These are phyloP conservation scores for Megaceryle alcyon DNA, from an alignment of 2,797 vertebrate genomes.

Conservation along the genomic window DNA sequence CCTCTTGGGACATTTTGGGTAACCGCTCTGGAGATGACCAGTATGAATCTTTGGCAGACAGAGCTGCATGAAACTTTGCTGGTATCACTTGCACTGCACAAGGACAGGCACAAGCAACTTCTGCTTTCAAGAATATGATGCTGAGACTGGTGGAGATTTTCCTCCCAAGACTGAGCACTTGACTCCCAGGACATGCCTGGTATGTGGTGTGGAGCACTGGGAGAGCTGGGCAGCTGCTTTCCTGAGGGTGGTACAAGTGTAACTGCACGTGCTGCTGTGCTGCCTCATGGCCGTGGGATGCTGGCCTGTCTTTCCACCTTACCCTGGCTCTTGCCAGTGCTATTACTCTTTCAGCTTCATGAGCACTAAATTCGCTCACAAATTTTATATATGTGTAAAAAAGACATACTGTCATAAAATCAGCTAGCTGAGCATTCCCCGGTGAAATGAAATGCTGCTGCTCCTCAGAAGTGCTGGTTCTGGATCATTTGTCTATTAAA, in stretches of 20 bases:
- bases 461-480: background rate
- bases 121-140: background rate
- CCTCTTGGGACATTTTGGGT: background rate
- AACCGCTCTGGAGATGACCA: background rate
- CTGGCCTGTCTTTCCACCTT: background rate
- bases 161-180: background rate
- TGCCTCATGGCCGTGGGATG: background rate
- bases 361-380: background rate
- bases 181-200: background rate
- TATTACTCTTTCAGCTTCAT: conserved; percentile 6
- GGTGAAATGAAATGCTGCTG: conserved; percentile 15
- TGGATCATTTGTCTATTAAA: conserved; percentile 5
- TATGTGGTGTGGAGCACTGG: background rate
- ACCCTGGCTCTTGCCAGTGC: background rate
- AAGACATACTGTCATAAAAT: conserved; percentile 21
- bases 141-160: background rate
- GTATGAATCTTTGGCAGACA: background rate
- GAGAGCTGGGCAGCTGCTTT: background rate
- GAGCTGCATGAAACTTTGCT: background rate
- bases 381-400: conserved; percentile 1
- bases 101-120: background rate
- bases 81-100: background rate
- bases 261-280: background rate
- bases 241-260: background rate
- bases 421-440: conserved; percentile 17